Evolutionary conservation across 2,797 vertebrate genomes (phyloP), one percentile per base, ranked within the genome.

Genomic region (Amazonetta brasiliensis): DNA sequence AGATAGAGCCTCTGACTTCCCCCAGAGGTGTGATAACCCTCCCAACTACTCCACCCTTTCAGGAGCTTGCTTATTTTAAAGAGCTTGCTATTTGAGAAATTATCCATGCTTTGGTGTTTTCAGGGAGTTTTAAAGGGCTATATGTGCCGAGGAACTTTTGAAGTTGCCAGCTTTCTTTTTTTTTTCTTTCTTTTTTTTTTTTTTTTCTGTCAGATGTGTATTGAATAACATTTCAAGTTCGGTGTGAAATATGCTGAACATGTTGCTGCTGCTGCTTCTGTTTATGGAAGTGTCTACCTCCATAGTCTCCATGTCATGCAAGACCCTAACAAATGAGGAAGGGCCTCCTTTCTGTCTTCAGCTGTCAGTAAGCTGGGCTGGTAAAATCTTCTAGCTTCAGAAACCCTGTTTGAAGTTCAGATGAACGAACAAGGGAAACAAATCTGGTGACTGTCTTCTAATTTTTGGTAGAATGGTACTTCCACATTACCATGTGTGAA

Each of bases 1-100:
- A 83, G 84, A 92, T 26, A 48, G 77, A 92, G 85, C 91, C 85
- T 92, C 84, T 81, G 94, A 90, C 96, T 95, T 96, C 92, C 94
- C 93, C 90, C 80, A 93, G 86, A 90, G 84, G 74, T 46, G 31
- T 74, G 87, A 92, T 95, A 96, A 96, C 85, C 60, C 75, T 92
- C 35, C 71, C 19, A 80, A 50, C 72, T 66, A 68, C 86, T 58
- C 77, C 87, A 84, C 67, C 58, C 92, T 88, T 92, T 8, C 3
- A 76, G 77, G 72, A 97, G 39, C 73, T 85, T 60, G 6, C 16
- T 64, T 86, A 20, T 84, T 96, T 93, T 91, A 31, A 79, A 89
- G 88, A 50, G 48, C 67, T 60, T 0, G 0, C 60, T 89, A 64
- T 58, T 91, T 89, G 25, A 55, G 62, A 85, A 92, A 55, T 78